Evolutionary conservation across 1,140 invertebrate genomes (phyloP), one percentile per base, ranked within the genome.

Genomic region (Zaprionus africanus): DNA sequence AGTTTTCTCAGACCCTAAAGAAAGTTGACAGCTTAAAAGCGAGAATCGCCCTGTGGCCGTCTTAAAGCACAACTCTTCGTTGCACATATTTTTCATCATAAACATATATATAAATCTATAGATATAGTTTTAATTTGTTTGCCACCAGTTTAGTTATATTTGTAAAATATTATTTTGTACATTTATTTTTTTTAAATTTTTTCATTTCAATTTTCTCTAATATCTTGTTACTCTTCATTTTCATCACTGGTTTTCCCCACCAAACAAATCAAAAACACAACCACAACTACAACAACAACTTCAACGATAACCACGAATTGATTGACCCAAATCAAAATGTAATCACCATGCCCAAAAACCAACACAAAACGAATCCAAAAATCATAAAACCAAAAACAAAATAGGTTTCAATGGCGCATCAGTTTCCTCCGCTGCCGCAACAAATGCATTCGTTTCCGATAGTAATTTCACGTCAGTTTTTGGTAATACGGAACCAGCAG

Each of bases 401-500:
- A 84, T 84, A 86, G 84, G 92, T 93, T 92, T 91, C 93, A 94
- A 93, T 94, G 92, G 88, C 92, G 92, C 74, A 94, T 93, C 94
- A 85, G 81, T 91, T 78, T 93, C 93, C 91, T 93, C 92, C 78
- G 93, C 94, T 79, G 93, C 94, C 94, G 95, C 94, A 93, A 95
- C 94, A 94, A 96, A 95, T 94, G 94, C 96, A 81, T 97, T 97
- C 94, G 96, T 97, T 92, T 96, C 96, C 92, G 96, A 97, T 94
- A 96, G 96, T 93, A 96, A 95, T 93, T 97, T 97, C 94, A 95
- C 95, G 84, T 96, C 97, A 81, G 96, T 97, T 69, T 97, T 97
- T 93, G 96, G 96, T 93, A 95, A 94, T 93, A 93, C 95, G 93
- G 95, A 96, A 94, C 91, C 95, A 91, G 92, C 96, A 95, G 94